These are phyloP conservation scores for Sternotherus odoratus DNA, from an alignment of 2,797 vertebrate species.

Conservation along the genomic window DNA sequence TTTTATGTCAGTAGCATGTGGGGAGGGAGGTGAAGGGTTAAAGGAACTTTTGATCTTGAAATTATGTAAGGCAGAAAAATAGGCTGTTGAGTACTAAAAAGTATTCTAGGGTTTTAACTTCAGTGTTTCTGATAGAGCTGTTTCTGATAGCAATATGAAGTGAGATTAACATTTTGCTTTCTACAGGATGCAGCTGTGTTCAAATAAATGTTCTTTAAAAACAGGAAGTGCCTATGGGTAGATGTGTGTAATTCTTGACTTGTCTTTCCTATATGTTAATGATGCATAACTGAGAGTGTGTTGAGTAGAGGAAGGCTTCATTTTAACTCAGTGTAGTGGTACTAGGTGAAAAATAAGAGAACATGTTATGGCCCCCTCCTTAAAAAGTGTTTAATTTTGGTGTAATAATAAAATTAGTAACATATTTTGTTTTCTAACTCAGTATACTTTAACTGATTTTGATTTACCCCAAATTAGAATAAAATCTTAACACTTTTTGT, in stretches of 20 bases:
- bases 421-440: not conserved
- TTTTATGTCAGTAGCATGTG: not conserved
- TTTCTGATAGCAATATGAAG: not conserved
- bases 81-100: rapidly evolving
- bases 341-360: not conserved
- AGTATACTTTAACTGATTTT: not conserved
- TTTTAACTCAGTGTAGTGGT: not conserved
- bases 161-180: rapidly evolving
- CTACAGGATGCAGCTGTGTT: not conserved
- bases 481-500: not conserved
- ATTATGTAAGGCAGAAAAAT: not conserved
- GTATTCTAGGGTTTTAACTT: not conserved
- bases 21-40: not conserved
- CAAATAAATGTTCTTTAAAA: not conserved
- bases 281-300: not conserved
- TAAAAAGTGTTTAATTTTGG: not conserved
- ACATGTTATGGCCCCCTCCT: not conserved
- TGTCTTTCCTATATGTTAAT: not conserved
- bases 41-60: not conserved
- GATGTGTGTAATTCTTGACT: not conserved
- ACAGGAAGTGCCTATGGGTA: not conserved
- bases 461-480: not conserved
- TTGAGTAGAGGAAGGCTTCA: rapidly evolving
- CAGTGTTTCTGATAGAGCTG: not conserved
- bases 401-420: rapidly evolving